Evolutionary conservation across 2,797 vertebrate genomes (phyloP), one percentile per base, ranked within the genome.

Genomic region (Buphagus erythrorhynchus): DNA sequence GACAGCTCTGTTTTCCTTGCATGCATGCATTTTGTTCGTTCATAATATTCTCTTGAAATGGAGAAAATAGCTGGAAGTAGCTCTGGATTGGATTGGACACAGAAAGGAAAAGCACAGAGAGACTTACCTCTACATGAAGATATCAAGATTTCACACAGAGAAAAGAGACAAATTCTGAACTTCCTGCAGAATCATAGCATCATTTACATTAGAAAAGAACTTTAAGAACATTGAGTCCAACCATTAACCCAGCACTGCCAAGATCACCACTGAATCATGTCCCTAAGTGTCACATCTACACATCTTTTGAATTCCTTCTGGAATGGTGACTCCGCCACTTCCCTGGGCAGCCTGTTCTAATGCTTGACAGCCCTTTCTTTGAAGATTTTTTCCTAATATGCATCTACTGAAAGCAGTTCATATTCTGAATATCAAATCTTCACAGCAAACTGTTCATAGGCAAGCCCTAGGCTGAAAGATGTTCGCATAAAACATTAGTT

Each of bases 401-500:
- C 78, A 87, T 87, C 68, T 75, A 52, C 81, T 38, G 46, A 72
- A 97, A 92, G 88, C 65, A 90, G 83, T 29, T 95, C 86, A 26
- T 68, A 95, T 78, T 95, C 61, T 76, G 82, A 95, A 88, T 88
- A 96, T 81, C 76, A 95, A 78, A 91, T 84, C 91, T 88, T 90
- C 72, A 66, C 76, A 80, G 91, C 51, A 93, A 96, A 90, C 58
- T 42, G 49, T 96, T 96, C 91, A 38, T 7, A 73, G 93, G 95
- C 79, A 93, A 96, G 93, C 95, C 89, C 58, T 88, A 88, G 95
- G 93, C 93, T 89, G 91, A 95, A 96, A 92, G 62, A 95, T 83
- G 75, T 93, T 93, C 21, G 20, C 87, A 96, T 95, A 93, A 96
- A 96, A 95, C 79, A 95, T 86, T 66, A 92, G 87, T 21, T 94